Percentiles rank a stretch among this genome's conserved stretches.
phyloP scores from a whole-genome alignment of 2,888 invertebrate genomes.

The Andrena hattorfiana region DNA sequence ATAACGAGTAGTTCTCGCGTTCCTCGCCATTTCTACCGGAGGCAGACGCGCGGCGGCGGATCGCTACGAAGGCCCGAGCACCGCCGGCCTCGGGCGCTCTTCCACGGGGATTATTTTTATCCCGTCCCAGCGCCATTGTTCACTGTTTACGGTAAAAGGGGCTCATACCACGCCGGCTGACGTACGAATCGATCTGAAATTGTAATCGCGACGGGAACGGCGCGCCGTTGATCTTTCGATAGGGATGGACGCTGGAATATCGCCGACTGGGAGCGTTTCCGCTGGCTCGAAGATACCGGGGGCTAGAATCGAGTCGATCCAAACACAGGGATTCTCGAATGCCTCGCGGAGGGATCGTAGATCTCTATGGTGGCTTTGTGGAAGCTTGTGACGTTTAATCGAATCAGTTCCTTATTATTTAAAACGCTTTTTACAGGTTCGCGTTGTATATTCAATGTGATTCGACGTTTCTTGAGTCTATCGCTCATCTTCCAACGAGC shows the following conservation, averaged over 20 bases:
- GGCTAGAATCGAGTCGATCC: no score
- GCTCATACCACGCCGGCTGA: constrained; percentile 33
- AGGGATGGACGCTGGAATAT: background rate
- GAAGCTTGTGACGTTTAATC: no score
- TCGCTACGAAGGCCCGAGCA: background rate
- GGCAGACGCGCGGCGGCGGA: constrained; percentile 48
- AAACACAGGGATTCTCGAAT: no score
- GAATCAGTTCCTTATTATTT: no score
- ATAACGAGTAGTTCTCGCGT: constrained; percentile 67
- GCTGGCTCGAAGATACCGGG: no score
- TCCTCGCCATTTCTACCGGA: constrained; percentile 63
- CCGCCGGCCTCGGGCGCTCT: background rate
- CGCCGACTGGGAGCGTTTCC: background rate
- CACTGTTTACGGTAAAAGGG: constrained; percentile 49
- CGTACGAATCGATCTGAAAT: constrained; percentile 49
- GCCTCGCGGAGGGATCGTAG: no score
- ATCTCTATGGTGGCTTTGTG: no score
- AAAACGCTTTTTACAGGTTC: no score
- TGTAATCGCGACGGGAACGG: constrained; percentile 25
- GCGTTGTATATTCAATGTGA: background rate
- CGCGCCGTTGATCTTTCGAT: background rate
- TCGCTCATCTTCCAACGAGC: background rate
- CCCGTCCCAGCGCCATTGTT: constrained; percentile 18
- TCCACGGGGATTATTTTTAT: constrained; percentile 32
- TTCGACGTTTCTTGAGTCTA: background rate